Conservation (phyloP, 2,888 invertebrate species). For the Brachypterus glaber region DNA sequence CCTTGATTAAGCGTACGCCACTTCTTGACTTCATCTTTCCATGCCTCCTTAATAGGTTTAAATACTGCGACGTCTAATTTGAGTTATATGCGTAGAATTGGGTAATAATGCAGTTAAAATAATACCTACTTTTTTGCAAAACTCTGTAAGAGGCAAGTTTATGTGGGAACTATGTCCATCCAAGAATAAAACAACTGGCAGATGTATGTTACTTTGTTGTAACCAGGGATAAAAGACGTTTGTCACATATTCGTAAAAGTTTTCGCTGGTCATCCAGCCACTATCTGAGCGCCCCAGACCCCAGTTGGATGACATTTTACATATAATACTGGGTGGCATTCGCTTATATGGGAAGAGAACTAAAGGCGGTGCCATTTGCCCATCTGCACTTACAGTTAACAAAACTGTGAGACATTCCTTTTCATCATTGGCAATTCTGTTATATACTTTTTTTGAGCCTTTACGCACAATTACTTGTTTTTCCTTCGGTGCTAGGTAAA, state of each 20-base stretch:
- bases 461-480: slow-evolving; percentile 27
- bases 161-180: background rate
- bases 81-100: background rate
- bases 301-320: slow-evolving; percentile 23
- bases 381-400: slow-evolving; percentile 19
- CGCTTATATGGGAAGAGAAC: slow-evolving; percentile 15
- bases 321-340: slow-evolving; percentile 22
- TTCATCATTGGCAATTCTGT: slow-evolving; percentile 23
- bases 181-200: background rate
- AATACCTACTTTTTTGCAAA: background rate
- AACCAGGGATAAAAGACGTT: slow-evolving; percentile 29
- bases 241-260: slow-evolving; percentile 34
- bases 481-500: slow-evolving; percentile 31
- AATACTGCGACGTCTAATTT: slow-evolving; percentile 1
- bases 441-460: slow-evolving; percentile 26
- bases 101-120: background rate
- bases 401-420: slow-evolving; percentile 24
- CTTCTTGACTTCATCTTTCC: background rate
- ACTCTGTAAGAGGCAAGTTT: background rate
- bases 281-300: slow-evolving; percentile 27
- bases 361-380: too few species aligned
- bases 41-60: background rate
- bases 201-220: background rate
- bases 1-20: too few species aligned
- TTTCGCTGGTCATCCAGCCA: slow-evolving; percentile 38